phyloP scores from a whole-genome alignment of 30 jellyfish, hydroid and myxozoan species.

The Cassiopea xamachana region DNA sequence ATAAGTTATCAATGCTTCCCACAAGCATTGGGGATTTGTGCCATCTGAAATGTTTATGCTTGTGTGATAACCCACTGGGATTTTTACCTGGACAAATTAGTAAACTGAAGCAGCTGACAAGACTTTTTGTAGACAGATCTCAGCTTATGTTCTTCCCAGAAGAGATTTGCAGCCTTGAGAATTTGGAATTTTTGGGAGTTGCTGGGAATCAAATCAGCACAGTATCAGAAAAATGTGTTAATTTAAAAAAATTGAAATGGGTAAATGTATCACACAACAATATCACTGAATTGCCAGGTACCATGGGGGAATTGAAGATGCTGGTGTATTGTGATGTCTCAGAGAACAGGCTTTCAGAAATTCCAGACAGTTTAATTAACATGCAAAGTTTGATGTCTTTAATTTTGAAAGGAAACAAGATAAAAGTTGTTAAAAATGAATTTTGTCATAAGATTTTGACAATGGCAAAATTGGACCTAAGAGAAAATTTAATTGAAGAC shows the following conservation, averaged over 20 bases:
- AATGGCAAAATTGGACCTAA: slow-evolving; percentile 78
- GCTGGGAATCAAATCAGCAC: slow-evolving; percentile 64
- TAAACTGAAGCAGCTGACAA: slow-evolving; percentile 47
- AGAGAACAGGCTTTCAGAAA: slow-evolving; percentile 39
- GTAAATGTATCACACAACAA: slow-evolving; percentile 68
- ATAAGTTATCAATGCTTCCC: slow-evolving; percentile 86
- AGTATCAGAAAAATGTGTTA: slow-evolving; percentile 74
- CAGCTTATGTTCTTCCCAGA: slow-evolving; percentile 78
- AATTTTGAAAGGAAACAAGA: slow-evolving; percentile 55
- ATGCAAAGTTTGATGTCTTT: slow-evolving; percentile 45
- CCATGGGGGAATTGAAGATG: slow-evolving; percentile 30
- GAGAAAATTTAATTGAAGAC: slow-evolving; percentile 81
- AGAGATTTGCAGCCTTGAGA: slow-evolving; percentile 69
- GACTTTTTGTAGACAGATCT: slow-evolving; percentile 70
- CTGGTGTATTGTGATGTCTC: slow-evolving; percentile 63
- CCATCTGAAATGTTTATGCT: slow-evolving; percentile 68
- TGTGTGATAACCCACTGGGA: slow-evolving; percentile 88
- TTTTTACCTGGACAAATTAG: slow-evolving; percentile 70
- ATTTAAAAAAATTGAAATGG: slow-evolving; percentile 75
- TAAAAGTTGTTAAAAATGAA: slow-evolving; percentile 41
- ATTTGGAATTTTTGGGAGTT: slow-evolving; percentile 77
- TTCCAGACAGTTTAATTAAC: slow-evolving; percentile 39
- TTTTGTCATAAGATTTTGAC: slow-evolving; percentile 12
- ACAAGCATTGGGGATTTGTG: slow-evolving; percentile 54
- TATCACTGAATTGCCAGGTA: slow-evolving; percentile 55